These are phyloP conservation scores for Synergus umbraculus DNA, from an alignment of 2,888 invertebrate species.

Conservation along the genomic window DNA sequence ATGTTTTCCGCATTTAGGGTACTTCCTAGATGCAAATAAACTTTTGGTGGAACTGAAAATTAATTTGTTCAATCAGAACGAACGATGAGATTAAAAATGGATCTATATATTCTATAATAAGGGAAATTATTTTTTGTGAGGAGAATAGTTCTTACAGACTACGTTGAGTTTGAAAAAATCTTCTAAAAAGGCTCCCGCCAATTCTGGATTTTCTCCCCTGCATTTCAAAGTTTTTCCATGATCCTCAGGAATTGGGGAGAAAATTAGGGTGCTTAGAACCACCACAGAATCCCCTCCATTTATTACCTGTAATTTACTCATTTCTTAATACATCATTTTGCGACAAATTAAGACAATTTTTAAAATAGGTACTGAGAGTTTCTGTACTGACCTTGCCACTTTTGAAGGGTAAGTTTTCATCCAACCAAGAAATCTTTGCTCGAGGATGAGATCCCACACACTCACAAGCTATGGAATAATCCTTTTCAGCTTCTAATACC, in stretches of 20 bases:
- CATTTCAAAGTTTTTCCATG: constrained; percentile 91
- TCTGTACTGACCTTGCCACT: constrained; percentile 84
- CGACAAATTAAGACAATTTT: not conserved
- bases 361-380: not conserved
- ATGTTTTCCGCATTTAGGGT: constrained; percentile 87
- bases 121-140: constrained; percentile 9
- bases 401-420: constrained; percentile 87
- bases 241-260: constrained; percentile 91
- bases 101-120: not conserved
- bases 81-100: not conserved
- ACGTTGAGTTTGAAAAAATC: constrained; percentile 91
- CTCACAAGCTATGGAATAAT: constrained; percentile 89
- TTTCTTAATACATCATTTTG: not conserved
- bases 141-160: constrained; percentile 87
- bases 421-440: constrained; percentile 90
- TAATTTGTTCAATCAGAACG: not conserved
- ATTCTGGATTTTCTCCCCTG: constrained; percentile 89
- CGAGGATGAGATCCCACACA: constrained; percentile 92
- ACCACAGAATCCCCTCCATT: constrained; percentile 81
- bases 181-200: constrained; percentile 87
- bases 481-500: constrained; percentile 87
- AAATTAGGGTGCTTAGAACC: constrained; percentile 87
- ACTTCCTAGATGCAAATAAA: constrained; percentile 85
- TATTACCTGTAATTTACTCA: constrained; percentile 53
- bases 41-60: constrained; percentile 85